Conservation (phyloP, 2,797 vertebrate genomes). For the Calcarius lapponicus region DNA sequence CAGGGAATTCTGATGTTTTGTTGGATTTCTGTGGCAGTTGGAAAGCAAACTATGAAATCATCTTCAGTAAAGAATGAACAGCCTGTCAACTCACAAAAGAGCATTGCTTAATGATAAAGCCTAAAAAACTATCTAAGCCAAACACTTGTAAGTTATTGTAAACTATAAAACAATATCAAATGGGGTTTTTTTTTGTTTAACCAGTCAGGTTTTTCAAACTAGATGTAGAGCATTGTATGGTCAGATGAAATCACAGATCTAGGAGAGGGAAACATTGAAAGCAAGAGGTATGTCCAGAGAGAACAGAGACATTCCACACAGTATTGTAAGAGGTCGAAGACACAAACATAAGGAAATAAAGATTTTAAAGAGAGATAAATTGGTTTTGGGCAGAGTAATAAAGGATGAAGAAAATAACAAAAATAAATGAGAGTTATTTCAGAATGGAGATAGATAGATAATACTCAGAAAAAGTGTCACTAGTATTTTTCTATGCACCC, state of each 20-base stretch:
- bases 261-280: not conserved
- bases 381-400: not conserved
- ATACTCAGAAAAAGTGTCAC: not conserved
- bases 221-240: no score
- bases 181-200: not conserved
- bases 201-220: accelerated
- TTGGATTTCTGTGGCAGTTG: not conserved
- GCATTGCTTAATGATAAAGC: not conserved
- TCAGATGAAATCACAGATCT: not conserved
- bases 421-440: not conserved
- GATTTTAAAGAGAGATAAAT: not conserved
- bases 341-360: not conserved
- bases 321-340: not conserved
- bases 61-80: not conserved
- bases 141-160: not conserved
- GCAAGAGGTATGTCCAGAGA: not conserved
- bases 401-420: not conserved
- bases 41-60: not conserved
- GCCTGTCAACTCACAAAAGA: not conserved
- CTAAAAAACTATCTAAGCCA: not conserved
- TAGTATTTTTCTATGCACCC: not conserved
- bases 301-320: not conserved
- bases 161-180: not conserved
- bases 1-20: not conserved
- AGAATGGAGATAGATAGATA: not conserved